Base-by-base conservation (phyloP, 1,140 invertebrate species). In the Sycophila sp. region DNA sequence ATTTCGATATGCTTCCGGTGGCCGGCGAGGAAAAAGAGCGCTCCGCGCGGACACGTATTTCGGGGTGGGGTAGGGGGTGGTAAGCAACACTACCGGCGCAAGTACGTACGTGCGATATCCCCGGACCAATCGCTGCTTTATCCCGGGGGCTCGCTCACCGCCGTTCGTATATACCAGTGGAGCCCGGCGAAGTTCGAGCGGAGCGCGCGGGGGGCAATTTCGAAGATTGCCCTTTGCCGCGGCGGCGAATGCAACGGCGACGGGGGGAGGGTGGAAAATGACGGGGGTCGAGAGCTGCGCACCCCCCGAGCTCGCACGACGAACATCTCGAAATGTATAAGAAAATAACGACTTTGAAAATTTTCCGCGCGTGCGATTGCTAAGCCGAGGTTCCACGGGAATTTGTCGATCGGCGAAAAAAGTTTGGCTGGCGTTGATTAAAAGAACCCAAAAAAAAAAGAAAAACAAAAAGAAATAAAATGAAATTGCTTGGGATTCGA, bases 211-310 rank as follows among this genome's bases (percentile, higher is more conserved):
- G 15, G 62, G 63, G 77, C 77, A 83, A 82, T 81, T 81, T 79
- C 77, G 53, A 78, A 82, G 78, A 83, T 82, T 80, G 75, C 77
- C 45, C 62, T 73, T 73, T 40, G 56, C 8, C 66, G 5, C 24
- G 38, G 15, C 22, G 36, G 17, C 13, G 28, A 19, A 47, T 13
- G 38, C n/a, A 26, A 49, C 10, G n/a, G 34, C 36, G 24, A 22
- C 22, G 36, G 22, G 65, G 24, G 68, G 30, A n/a, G 19, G 11
- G 8, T 30, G 28, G 45, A 59, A 51, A 68, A 49, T 60, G 34
- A 53, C 28, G 19, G 24, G 28, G 40, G 28, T 28, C 13, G 26
- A 30, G 11, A n/a, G n/a, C n/a, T n/a, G n/a, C n/a, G n/a, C n/a
- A n/a, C n/a, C n/a, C n/a, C n/a, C n/a, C n/a, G 55, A 58, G 30